phyloP scores from a whole-genome alignment of 64 coral and sea anemone genomes.

The Dendrophyllia cribrosa region DNA sequence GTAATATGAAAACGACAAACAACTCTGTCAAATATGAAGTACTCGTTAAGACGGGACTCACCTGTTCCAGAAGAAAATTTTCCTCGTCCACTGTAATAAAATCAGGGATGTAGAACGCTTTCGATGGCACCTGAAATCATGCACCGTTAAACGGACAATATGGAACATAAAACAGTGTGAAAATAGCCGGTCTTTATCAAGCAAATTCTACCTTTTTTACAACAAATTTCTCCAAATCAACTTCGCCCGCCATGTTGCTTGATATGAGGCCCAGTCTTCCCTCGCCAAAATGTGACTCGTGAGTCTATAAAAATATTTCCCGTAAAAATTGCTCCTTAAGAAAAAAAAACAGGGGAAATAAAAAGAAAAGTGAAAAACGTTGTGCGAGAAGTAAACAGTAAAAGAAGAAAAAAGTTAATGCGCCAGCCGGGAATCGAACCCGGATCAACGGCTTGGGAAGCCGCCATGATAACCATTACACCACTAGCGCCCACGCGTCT shows the following conservation, averaged over 20 bases:
- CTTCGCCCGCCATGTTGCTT: constrained; percentile 57
- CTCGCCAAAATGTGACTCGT: neutral
- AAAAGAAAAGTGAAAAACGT: neutral
- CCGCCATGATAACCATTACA: constrained; percentile 97
- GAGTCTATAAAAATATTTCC: neutral
- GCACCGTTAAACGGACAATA: neutral
- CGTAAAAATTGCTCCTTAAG: neutral
- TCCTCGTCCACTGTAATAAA: constrained; percentile 83
- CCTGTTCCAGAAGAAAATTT: constrained; percentile 70
- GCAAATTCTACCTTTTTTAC: constrained; percentile 50
- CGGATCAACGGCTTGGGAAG: constrained; percentile 98
- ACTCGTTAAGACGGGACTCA: neutral
- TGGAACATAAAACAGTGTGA: neutral
- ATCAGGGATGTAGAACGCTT: constrained; percentile 86
- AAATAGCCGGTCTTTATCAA: neutral
- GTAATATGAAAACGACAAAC: too few species aligned
- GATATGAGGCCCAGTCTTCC: constrained; percentile 43
- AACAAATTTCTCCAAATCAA: constrained; percentile 46
- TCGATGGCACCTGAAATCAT: constrained; percentile 71
- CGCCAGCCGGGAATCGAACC: constrained; percentile 98
- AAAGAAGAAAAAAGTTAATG: neutral
- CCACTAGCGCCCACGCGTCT: constrained; percentile 75
- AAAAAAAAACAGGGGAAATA: neutral
- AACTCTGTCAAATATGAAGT: too few species aligned
- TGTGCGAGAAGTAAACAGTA: neutral